These are phyloP conservation scores for Leucania comma DNA, from an alignment of 2,888 invertebrate genomes.

Conservation along the genomic window DNA sequence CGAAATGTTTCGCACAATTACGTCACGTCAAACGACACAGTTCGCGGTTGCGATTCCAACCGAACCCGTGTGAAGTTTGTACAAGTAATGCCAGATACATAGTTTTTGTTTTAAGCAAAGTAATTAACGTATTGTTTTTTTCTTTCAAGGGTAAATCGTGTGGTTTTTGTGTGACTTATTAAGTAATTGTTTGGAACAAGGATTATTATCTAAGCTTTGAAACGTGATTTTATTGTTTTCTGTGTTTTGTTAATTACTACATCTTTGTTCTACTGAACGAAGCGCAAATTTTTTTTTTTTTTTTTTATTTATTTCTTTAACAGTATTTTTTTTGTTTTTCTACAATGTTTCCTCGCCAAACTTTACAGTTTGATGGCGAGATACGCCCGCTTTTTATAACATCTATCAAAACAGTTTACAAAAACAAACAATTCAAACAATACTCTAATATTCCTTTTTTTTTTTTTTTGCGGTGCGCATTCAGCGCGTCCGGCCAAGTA, in stretches of 20 bases:
- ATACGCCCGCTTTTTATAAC: no score
- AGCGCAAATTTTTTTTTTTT: no score
- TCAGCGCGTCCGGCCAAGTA: no score
- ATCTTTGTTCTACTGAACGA: not conserved
- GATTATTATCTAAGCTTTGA: constrained; percentile 56
- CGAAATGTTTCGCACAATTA: constrained; percentile 63
- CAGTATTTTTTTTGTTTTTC: no score
- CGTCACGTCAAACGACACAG: constrained; percentile 59
- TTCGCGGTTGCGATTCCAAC: constrained; percentile 46
- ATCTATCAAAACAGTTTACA: no score
- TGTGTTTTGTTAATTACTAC: constrained; percentile 26
- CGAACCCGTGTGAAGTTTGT: constrained; percentile 63
- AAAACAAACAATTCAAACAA: no score
- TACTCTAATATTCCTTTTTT: no score
- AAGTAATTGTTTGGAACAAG: constrained; percentile 55
- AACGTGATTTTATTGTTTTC: constrained; percentile 31
- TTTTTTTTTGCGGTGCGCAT: no score
- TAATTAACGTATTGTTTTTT: constrained; percentile 57
- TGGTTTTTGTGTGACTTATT: constrained; percentile 54
- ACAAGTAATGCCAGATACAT: constrained; percentile 36
- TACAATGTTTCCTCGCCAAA: no score
- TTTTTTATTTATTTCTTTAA: no score
- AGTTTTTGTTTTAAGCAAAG: constrained; percentile 53
- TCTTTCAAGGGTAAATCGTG: constrained; percentile 59
- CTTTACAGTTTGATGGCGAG: no score